Percentiles rank a stretch among this genome's conserved stretches.
Evolutionary conservation across 2,888 invertebrate species (phyloP).

Genomic region (Papilio elwesi): DNA sequence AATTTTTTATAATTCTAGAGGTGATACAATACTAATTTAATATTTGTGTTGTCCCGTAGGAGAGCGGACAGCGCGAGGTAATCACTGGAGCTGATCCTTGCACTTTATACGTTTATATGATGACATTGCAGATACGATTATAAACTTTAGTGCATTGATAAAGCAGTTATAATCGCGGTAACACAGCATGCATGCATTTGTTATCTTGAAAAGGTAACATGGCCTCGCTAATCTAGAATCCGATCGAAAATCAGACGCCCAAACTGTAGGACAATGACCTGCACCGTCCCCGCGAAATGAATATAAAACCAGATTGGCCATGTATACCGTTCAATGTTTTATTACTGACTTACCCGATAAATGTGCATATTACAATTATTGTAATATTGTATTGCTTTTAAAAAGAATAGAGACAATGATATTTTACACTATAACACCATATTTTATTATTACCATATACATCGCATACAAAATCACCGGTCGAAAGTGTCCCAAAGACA

Average conservation of each 20-base stretch:
- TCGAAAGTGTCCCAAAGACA: too few species aligned
- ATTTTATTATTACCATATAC: too few species aligned
- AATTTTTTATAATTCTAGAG: conserved; percentile 22
- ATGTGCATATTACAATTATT: too few species aligned
- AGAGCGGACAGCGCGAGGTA: conserved; percentile 89
- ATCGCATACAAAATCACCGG: too few species aligned
- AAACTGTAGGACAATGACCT: conserved; percentile 21
- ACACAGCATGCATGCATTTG: neutral
- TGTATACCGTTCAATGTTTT: conserved; percentile 5
- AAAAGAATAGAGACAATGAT: too few species aligned
- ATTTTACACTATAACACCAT: too few species aligned
- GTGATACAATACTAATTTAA: conserved; percentile 61
- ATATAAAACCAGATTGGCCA: conserved; percentile 19
- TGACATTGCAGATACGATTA: conserved; percentile 54
- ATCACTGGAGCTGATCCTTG: conserved; percentile 77
- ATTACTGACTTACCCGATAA: too few species aligned
- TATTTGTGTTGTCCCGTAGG: conserved; percentile 85
- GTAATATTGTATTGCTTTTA: too few species aligned
- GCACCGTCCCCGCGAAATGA: neutral
- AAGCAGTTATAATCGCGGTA: conserved; percentile 21
- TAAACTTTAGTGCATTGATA: neutral
- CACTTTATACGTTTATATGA: conserved; percentile 68
- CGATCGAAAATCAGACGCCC: conserved; percentile 29
- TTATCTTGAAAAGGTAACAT: conserved; percentile 19
- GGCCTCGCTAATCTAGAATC: conserved; percentile 26